Conservation (phyloP, 2,888 invertebrate genomes). For the Dinocampus coccinellae region DNA sequence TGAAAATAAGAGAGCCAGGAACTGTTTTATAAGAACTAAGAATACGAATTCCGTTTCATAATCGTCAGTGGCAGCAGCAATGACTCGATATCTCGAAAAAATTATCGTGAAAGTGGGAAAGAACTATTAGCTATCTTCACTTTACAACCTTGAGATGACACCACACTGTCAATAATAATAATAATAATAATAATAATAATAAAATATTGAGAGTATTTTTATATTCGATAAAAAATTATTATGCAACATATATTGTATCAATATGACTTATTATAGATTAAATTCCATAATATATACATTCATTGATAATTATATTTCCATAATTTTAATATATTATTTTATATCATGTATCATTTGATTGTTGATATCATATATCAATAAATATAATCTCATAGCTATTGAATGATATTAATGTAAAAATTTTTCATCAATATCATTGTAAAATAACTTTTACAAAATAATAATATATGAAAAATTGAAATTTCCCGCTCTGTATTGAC, state of each 20-base stretch:
- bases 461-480: too few species aligned
- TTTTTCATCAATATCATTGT: too few species aligned
- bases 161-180: not conserved
- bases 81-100: conserved; percentile 30
- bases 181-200: not conserved
- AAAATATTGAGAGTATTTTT: not conserved
- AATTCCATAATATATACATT: too few species aligned
- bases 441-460: too few species aligned
- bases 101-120: not conserved
- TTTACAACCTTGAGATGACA: conserved; percentile 2
- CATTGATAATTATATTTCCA: not conserved
- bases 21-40: conserved; percentile 30
- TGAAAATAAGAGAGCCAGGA: conserved; percentile 31
- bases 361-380: not conserved
- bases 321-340: not conserved
- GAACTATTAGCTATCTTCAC: not conserved
- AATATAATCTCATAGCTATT: not conserved
- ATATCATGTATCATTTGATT: not conserved
- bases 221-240: not conserved
- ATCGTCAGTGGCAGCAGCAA: conserved; percentile 22
- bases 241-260: not conserved
- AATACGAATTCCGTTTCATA: conserved; percentile 42
- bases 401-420: too few species aligned
- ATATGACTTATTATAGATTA: too few species aligned
- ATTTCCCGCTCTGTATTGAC: not conserved